A percentile compares a stretch with the other conserved stretches of the same genome.
phyloP scores from a whole-genome alignment of 2,113 vertebrate species.

The Beaufortia kweichowensis region DNA sequence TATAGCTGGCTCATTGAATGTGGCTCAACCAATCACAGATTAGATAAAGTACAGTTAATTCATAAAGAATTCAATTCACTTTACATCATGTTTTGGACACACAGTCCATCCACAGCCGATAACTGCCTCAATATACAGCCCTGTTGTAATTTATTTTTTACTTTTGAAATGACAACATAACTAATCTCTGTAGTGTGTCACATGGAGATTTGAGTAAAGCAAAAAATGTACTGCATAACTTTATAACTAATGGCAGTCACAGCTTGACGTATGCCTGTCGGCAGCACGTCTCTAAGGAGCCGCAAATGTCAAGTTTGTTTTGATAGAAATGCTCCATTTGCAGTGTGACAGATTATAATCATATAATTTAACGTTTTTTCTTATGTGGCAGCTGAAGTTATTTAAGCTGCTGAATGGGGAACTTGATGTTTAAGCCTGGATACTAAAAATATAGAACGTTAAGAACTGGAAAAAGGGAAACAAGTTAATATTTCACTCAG shows the following conservation, averaged over 20 bases:
- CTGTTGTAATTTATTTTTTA: background rate
- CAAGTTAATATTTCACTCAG: too few species aligned
- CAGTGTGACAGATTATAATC: conserved; percentile 1
- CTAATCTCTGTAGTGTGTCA: background rate
- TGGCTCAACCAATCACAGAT: too few species aligned
- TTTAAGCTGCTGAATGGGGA: background rate
- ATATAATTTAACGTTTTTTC: background rate
- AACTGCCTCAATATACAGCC: background rate
- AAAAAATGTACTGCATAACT: background rate
- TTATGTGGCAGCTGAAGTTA: background rate
- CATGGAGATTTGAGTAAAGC: background rate
- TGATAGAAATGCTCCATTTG: conserved; percentile 22
- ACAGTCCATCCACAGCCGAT: too few species aligned
- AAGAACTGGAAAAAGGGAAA: background rate
- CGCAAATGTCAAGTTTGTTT: conserved; percentile 28
- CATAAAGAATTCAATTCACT: too few species aligned
- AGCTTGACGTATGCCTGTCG: conserved; percentile 4
- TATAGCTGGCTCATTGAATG: too few species aligned
- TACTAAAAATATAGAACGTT: too few species aligned
- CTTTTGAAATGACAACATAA: conserved; percentile 1
- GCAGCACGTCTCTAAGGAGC: background rate
- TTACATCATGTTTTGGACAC: too few species aligned
- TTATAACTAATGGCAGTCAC: background rate
- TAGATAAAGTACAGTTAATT: too few species aligned
- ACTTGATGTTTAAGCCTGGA: background rate